Evolutionary conservation across 2,113 vertebrate genomes (phyloP).

Genomic region (Podocnemis expansa): DNA sequence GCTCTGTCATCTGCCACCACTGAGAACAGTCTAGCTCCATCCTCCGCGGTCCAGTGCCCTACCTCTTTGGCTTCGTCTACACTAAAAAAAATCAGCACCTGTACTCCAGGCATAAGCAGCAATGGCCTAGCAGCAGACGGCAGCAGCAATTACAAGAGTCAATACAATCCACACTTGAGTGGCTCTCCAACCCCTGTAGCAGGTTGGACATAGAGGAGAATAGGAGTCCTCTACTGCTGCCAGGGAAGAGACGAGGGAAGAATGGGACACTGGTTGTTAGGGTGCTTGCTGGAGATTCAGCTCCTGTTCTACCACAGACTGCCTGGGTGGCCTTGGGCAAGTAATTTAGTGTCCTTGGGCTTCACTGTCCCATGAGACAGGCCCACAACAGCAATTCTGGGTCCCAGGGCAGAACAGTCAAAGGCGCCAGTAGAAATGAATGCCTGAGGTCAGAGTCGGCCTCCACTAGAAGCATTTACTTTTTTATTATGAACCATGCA

Average conservation of each 20-base stretch:
- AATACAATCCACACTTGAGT: neutral
- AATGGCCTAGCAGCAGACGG: neutral
- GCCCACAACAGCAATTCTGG: too few species aligned
- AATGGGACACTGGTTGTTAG: neutral
- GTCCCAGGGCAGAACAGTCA: too few species aligned
- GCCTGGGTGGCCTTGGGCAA: neutral
- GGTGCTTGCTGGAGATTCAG: neutral
- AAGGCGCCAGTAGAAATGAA: too few species aligned
- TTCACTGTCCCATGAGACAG: neutral
- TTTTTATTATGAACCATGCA: too few species aligned
- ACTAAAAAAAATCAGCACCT: neutral
- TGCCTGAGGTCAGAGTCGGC: too few species aligned
- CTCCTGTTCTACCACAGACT: neutral
- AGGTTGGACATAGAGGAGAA: neutral
- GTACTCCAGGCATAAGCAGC: neutral
- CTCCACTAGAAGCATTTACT: too few species aligned
- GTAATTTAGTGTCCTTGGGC: too few species aligned
- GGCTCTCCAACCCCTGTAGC: neutral
- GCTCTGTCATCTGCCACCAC: too few species aligned
- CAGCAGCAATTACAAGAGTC: too few species aligned
- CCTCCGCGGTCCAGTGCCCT: neutral
- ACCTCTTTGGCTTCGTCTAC: neutral
- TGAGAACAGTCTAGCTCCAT: too few species aligned
- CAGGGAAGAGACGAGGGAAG: neutral
- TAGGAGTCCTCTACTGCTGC: neutral